Conservation (phyloP, 2,888 invertebrate species). For the Drosophila neonasuta region DNA sequence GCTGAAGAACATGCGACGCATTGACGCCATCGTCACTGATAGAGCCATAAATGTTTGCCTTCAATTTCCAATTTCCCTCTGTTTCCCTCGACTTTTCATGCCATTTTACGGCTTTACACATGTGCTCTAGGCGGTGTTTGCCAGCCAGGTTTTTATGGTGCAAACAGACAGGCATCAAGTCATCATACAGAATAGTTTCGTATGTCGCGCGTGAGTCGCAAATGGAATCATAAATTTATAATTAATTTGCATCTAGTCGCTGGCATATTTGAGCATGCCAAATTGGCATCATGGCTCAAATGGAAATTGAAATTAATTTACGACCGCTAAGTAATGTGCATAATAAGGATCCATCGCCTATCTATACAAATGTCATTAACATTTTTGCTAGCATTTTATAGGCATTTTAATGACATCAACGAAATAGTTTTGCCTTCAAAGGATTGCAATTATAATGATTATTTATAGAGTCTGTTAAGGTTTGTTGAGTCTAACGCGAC, state of each 20-base stretch:
- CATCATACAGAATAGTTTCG: slow-evolving; percentile 17
- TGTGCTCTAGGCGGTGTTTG: slow-evolving; percentile 43
- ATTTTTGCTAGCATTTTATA: slow-evolving; percentile 49
- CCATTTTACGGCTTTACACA: slow-evolving; percentile 73
- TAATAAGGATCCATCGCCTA: slow-evolving; percentile 12
- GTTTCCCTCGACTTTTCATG: slow-evolving; percentile 41
- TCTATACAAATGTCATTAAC: slow-evolving; percentile 53
- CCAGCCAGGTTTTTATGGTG: slow-evolving; percentile 58
- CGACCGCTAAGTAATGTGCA: slow-evolving; percentile 48
- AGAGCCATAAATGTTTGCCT: slow-evolving; percentile 70
- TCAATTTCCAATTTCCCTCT: slow-evolving; percentile 59
- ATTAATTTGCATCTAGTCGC: slow-evolving; percentile 64
- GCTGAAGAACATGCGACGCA: slow-evolving; percentile 21
- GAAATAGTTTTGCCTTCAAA: slow-evolving; percentile 39
- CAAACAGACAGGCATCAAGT: slow-evolving; percentile 53
- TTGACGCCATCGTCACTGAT: slow-evolving; percentile 55
- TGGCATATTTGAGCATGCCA: slow-evolving; percentile 42
- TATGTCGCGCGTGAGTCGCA: slow-evolving; percentile 18
- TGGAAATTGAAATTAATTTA: slow-evolving; percentile 53
- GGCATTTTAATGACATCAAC: slow-evolving; percentile 28
- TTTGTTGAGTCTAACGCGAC: no score
- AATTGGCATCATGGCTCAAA: slow-evolving; percentile 76
- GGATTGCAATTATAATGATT: neutral
- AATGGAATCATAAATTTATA: slow-evolving; percentile 74
- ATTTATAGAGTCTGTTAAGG: neutral